Percentiles rank a stretch among this genome's conserved stretches.
phyloP scores from a whole-genome alignment of 2,888 invertebrate species.

The Metopia argyrocephala region DNA sequence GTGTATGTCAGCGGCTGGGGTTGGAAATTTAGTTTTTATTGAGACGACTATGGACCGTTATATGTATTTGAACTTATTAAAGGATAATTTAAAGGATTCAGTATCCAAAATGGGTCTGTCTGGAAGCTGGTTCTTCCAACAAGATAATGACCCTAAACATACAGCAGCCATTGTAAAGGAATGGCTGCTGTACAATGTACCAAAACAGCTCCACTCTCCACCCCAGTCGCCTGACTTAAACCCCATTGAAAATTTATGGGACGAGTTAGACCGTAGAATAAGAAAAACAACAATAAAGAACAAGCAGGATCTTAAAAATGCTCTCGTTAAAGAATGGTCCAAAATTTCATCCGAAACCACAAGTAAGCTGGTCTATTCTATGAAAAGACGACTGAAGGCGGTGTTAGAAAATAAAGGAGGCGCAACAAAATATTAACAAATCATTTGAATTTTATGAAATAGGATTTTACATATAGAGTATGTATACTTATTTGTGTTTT shows the following conservation, averaged over 20 bases:
- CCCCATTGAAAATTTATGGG: slow-evolving; percentile 5
- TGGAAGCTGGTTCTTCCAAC: background rate
- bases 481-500: background rate
- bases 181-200: slow-evolving; percentile 20
- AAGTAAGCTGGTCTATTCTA: background rate
- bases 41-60: slow-evolving; percentile 9
- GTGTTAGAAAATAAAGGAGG: background rate
- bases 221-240: background rate
- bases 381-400: background rate
- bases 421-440: background rate
- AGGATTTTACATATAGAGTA: background rate
- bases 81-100: slow-evolving; percentile 8
- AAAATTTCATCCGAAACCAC: background rate
- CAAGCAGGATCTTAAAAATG: too few relatives aligned
- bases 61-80: slow-evolving; percentile 14
- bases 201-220: slow-evolving; percentile 10
- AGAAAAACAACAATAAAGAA: background rate
- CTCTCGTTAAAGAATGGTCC: background rate
- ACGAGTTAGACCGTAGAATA: slow-evolving; percentile 2
- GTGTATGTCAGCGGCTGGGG: slow-evolving; percentile 7
- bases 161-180: background rate
- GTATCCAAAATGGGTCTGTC: background rate
- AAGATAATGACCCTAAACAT: slow-evolving; percentile 5
- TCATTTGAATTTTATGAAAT: background rate
- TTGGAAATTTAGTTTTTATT: slow-evolving; percentile 21